A percentile compares a stretch with the other conserved stretches of the same genome.
phyloP scores from a whole-genome alignment of 2,888 invertebrate genomes.

The Dynastes hyllus region DNA sequence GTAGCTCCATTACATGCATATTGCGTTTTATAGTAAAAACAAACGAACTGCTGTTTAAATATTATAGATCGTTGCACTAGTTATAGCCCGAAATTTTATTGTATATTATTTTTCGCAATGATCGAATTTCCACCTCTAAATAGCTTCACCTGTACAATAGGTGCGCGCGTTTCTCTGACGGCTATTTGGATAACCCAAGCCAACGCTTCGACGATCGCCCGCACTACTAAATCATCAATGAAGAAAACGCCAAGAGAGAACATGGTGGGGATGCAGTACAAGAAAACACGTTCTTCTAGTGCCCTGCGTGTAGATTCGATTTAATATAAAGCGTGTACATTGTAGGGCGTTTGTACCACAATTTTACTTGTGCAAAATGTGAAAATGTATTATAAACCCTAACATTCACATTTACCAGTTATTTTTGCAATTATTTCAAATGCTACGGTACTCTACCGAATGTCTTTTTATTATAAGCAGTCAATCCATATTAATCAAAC shows the following conservation, averaged over 20 bases:
- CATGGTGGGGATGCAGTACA: conserved; percentile 48
- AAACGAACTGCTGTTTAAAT: neutral
- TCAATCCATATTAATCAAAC: too few relatives aligned
- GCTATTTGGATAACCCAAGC: conserved; percentile 32
- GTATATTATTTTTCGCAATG: conserved; percentile 8
- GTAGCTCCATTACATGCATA: neutral
- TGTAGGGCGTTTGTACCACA: neutral
- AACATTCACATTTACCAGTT: too few relatives aligned
- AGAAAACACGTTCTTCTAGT: conserved; percentile 49
- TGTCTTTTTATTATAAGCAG: too few relatives aligned
- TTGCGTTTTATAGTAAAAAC: neutral
- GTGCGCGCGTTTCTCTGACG: conserved; percentile 36
- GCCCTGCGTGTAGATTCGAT: conserved; percentile 29
- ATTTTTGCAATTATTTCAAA: too few relatives aligned
- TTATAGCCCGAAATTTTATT: conserved; percentile 9
- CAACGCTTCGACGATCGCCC: conserved; percentile 32
- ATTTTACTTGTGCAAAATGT: too few relatives aligned
- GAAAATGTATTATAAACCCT: too few relatives aligned
- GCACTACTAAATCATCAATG: conserved; percentile 54
- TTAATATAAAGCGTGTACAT: conserved; percentile 14
- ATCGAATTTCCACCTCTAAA: conserved; percentile 36
- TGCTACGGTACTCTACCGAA: too few relatives aligned
- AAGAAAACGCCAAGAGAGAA: conserved; percentile 50
- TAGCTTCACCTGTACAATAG: conserved; percentile 39
- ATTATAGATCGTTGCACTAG: neutral